Evolutionary conservation across 2,888 invertebrate genomes (phyloP).

Genomic region (Xiphydria camelus): DNA sequence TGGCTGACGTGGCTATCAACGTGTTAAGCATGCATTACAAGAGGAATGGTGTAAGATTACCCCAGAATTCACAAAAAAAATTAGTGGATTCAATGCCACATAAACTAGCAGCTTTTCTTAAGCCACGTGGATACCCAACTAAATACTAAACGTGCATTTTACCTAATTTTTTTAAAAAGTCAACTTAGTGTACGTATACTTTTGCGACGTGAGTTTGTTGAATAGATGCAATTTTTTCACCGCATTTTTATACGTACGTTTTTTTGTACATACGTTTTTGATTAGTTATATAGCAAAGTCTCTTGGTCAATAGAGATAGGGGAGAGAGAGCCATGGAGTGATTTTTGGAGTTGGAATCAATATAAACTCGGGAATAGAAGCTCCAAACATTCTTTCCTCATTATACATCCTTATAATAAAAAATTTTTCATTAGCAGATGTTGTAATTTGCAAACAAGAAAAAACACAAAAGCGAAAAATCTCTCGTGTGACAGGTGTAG

Average conservation of each 20-base stretch:
- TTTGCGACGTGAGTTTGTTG: background rate
- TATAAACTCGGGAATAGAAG: too few relatives aligned
- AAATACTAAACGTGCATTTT: background rate
- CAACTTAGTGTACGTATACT: background rate
- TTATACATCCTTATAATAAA: too few relatives aligned
- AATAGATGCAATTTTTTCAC: background rate
- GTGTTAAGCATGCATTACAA: too few relatives aligned
- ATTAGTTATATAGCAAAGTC: background rate
- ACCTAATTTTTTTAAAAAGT: background rate
- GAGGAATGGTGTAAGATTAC: background rate
- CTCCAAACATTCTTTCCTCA: too few relatives aligned
- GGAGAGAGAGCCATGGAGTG: too few relatives aligned
- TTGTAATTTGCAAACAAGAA: too few relatives aligned
- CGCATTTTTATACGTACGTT: background rate
- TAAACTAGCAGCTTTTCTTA: background rate
- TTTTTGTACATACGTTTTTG: background rate
- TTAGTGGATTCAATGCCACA: background rate
- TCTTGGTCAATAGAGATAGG: background rate
- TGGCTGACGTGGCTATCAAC: too few relatives aligned
- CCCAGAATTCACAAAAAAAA: background rate
- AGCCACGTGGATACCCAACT: background rate
- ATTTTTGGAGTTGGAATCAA: too few relatives aligned
- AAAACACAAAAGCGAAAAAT: too few relatives aligned
- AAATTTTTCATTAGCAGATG: too few relatives aligned
- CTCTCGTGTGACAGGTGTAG: too few relatives aligned